Evolutionary conservation across 2,113 vertebrate genomes (phyloP), one percentile per base, ranked within the genome.

Genomic region (Myotis yumanensis): DNA sequence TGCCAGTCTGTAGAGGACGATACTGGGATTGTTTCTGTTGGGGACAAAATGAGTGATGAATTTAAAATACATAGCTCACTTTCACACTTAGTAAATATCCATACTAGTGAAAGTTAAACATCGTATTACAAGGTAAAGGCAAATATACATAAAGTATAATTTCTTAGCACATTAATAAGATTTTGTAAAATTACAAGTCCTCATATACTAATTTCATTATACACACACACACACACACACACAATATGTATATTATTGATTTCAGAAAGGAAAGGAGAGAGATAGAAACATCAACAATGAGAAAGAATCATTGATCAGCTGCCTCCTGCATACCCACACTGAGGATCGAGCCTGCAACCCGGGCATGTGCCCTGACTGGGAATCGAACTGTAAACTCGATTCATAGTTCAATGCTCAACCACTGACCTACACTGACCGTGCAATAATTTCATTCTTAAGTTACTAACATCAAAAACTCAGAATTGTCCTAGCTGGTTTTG

Each of bases 1-100:
- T 99, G 99, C 99, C 99, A 99, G 99, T 99, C 99, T 98, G 99
- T 99, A 95, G 99, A 99, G 64, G 99, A 99, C 23, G 99, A 99
- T 95, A 99, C 99, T 93, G 99, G 99, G 97, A 99, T 99, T 97
- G 99, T 99, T 98, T 99, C 99, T 99, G 98, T 75, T 23, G 15
- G 76, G 94, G 75, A 66, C 48, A 97, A 89, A 96, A 92, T 89
- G 9, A 86, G 59, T 62, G 75, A 86, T 52, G 9, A 96, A 52
- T 84, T 82, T 82, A 86, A 97, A 89, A 77, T n/a, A 81, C 5
- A 76, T 0, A 93, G 25, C 22, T 88, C 51, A 66, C 16, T 79
- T 89, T 64, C 14, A 57, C 7, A 77, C 30, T 81, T 92, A 79
- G 22, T 32, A 8, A 87, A 20, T 14, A 71, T 10, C 40, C 35